A percentile compares a stretch with the other conserved stretches of the same genome.
Conservation (phyloP, 2,113 vertebrate species). For the Campylomormyrus tamandua region DNA sequence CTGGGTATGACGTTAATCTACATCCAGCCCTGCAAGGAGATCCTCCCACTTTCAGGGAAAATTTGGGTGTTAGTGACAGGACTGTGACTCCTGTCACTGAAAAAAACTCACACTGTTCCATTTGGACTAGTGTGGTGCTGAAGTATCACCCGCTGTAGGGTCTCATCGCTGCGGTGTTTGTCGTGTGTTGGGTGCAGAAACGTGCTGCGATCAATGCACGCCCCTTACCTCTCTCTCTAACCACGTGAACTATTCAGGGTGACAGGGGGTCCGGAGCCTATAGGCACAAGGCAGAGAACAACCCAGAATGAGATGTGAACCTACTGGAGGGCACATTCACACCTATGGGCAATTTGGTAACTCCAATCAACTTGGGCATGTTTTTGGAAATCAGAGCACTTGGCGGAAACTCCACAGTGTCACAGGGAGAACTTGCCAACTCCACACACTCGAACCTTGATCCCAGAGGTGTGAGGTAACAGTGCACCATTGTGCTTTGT, state of each 20-base stretch:
- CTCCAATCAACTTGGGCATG: background rate
- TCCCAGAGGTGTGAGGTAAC: background rate
- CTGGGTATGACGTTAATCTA: too few relatives aligned
- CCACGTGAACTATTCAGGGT: background rate
- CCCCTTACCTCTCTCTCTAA: too few relatives aligned
- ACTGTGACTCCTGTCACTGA: too few relatives aligned
- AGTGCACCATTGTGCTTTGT: background rate
- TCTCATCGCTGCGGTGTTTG: too few relatives aligned
- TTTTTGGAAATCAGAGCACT: background rate
- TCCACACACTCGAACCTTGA: background rate
- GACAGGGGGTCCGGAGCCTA: background rate
- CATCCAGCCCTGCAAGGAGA: too few relatives aligned
- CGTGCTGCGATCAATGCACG: too few relatives aligned
- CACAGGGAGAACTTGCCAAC: background rate
- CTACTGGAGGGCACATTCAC: background rate
- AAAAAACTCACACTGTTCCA: too few relatives aligned
- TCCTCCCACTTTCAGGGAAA: too few relatives aligned
- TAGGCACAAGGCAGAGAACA: background rate
- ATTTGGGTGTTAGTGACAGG: too few relatives aligned
- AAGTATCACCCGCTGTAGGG: too few relatives aligned
- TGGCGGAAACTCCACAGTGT: background rate
- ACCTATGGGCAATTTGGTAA: background rate
- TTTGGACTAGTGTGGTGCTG: too few relatives aligned
- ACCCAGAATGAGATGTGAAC: background rate
- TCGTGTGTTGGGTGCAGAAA: too few relatives aligned